Percentiles rank a stretch among this genome's conserved stretches.
Conservation (phyloP, 2,113 vertebrate genomes). For the Elanus axillaris region DNA sequence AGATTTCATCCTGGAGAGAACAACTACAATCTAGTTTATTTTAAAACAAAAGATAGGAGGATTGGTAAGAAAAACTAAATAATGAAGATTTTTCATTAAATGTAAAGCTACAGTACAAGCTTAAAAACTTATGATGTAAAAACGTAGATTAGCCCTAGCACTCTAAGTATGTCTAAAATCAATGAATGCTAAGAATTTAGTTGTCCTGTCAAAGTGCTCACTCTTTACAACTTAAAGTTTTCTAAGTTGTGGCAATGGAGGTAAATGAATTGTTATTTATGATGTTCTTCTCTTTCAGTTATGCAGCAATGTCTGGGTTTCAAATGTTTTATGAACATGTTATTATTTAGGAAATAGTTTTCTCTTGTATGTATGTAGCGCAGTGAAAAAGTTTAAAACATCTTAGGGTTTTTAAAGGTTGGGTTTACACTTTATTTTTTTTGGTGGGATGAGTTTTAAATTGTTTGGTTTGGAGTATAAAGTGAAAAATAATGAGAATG, state of each 20-base stretch:
- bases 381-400: not conserved
- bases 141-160: not conserved
- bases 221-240: not conserved
- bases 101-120: not conserved
- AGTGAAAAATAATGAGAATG: not conserved
- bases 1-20: conserved; percentile 20
- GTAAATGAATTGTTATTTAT: not conserved
- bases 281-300: not conserved
- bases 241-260: not conserved
- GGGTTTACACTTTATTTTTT: not conserved
- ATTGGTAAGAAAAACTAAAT: not conserved
- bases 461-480: not conserved
- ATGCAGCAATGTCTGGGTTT: not conserved
- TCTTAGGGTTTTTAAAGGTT: not conserved
- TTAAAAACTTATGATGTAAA: not conserved
- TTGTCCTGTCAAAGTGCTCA: not conserved
- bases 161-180: not conserved
- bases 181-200: not conserved
- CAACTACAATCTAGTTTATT: conserved; percentile 10
- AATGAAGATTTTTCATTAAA: not conserved
- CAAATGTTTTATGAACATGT: not conserved
- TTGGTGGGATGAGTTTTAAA: not conserved
- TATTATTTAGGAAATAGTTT: not conserved
- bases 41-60: not conserved
- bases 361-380: not conserved